Evolutionary conservation across 2,888 invertebrate genomes (phyloP).

Genomic region (Phorcus lineatus): DNA sequence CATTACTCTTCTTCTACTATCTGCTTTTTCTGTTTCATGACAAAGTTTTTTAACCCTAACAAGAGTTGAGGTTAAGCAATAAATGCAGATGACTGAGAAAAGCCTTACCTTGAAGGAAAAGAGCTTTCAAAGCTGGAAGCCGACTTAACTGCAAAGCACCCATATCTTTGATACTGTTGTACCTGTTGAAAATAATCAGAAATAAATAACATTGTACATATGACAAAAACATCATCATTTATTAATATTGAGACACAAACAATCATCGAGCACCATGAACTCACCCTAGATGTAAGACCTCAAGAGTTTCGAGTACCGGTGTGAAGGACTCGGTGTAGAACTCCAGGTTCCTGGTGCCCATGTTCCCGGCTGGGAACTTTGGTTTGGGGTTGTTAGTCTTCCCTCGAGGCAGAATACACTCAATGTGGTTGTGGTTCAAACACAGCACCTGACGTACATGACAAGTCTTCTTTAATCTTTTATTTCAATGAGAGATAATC

Average conservation of each 20-base stretch:
- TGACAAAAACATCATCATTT: conserved; percentile 35
- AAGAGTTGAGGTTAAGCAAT: too few species aligned
- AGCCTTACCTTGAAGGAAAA: conserved; percentile 74
- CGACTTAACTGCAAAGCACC: conserved; percentile 69
- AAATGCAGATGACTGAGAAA: background rate
- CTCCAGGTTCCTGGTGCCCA: conserved; percentile 33
- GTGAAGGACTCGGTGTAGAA: conserved; percentile 51
- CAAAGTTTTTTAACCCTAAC: too few species aligned
- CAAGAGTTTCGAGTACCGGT: conserved; percentile 72
- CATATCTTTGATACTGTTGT: conserved; percentile 75
- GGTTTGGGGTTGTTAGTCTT: conserved; percentile 35
- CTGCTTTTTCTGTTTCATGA: too few species aligned
- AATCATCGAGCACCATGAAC: conserved; percentile 14
- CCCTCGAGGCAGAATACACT: conserved; percentile 69
- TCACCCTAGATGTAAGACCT: conserved; percentile 74
- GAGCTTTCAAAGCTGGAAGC: conserved; percentile 73
- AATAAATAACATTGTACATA: conserved; percentile 29
- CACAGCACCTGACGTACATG: conserved; percentile 69
- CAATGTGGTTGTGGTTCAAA: conserved; percentile 75
- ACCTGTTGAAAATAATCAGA: conserved; percentile 55
- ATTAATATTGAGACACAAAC: background rate
- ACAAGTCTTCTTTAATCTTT: background rate
- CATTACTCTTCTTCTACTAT: too few species aligned
- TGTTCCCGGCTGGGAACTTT: conserved; percentile 30
- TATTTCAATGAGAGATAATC: conserved; percentile 30